phyloP scores from a whole-genome alignment of 2,113 vertebrate species.

The Panthera tigris region DNA sequence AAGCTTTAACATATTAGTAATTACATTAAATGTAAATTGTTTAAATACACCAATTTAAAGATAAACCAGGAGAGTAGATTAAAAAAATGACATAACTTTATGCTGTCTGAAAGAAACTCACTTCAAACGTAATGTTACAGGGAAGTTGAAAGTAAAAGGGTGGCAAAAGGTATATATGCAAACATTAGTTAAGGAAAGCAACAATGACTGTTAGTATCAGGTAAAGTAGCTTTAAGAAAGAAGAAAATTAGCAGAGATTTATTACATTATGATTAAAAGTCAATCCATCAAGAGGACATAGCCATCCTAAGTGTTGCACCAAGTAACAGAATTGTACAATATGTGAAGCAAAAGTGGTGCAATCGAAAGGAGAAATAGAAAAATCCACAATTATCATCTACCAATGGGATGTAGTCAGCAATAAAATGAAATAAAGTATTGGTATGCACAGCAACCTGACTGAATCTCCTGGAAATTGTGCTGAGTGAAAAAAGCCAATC shows the following conservation, averaged over 20 bases:
- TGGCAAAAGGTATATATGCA: not conserved
- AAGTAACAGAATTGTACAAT: not conserved
- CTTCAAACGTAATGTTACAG: not conserved
- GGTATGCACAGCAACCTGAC: not conserved
- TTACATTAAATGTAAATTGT: not conserved
- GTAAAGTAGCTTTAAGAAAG: not conserved
- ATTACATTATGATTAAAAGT: not conserved
- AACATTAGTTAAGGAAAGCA: conserved; percentile 6
- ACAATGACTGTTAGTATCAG: not conserved
- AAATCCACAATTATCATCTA: not conserved
- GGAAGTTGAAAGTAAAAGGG: not conserved
- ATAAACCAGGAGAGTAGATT: not conserved
- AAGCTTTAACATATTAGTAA: not conserved
- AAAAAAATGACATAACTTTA: not conserved
- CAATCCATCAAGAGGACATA: not conserved
- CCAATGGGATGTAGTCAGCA: not conserved
- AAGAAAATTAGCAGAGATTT: not conserved
- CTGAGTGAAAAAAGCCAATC: not conserved
- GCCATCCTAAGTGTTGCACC: not conserved
- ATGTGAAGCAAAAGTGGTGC: not conserved
- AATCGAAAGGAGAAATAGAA: not conserved
- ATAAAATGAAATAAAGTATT: not conserved
- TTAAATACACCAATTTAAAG: not conserved
- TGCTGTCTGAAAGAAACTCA: not conserved
- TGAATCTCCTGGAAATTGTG: not conserved